Conservation (phyloP, 2,797 vertebrate genomes). For the Myiotriccus ornatus region DNA sequence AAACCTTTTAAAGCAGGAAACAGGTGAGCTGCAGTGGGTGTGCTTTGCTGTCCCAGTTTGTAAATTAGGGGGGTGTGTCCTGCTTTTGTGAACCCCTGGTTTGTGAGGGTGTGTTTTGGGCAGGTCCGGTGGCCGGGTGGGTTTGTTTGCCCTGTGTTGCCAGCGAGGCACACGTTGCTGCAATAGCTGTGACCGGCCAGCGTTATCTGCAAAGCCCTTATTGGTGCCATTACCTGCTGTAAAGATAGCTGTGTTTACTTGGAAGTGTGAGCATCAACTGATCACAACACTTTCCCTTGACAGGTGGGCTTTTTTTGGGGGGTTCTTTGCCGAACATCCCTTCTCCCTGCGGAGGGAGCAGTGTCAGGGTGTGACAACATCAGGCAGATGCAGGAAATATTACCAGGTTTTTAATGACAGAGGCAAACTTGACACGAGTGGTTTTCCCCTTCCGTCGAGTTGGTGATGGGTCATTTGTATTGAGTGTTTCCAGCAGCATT, state of each 20-base stretch:
- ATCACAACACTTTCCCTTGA: constrained; percentile 32
- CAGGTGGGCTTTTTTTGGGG: neutral
- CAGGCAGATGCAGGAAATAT: neutral
- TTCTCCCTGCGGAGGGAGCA: neutral
- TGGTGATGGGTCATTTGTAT: neutral
- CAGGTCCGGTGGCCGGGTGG: neutral
- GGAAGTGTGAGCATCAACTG: constrained; percentile 74
- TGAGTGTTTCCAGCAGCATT: neutral
- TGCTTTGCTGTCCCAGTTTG: neutral
- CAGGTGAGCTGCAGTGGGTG: neutral
- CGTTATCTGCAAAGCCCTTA: constrained; percentile 74
- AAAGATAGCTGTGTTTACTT: constrained; percentile 79
- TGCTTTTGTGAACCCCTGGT: neutral
- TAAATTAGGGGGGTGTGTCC: neutral
- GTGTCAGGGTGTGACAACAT: neutral
- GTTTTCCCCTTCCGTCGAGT: neutral
- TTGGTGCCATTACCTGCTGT: constrained; percentile 69
- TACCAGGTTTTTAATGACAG: neutral
- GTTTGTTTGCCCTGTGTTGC: neutral
- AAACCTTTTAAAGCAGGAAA: neutral
- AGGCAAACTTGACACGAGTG: neutral
- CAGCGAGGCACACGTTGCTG: neutral
- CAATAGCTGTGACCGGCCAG: constrained; percentile 58
- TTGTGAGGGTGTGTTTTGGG: neutral
- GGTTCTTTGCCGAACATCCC: neutral